Evolutionary conservation across 2,888 invertebrate species (phyloP).

Genomic region (Polietes domitor): DNA sequence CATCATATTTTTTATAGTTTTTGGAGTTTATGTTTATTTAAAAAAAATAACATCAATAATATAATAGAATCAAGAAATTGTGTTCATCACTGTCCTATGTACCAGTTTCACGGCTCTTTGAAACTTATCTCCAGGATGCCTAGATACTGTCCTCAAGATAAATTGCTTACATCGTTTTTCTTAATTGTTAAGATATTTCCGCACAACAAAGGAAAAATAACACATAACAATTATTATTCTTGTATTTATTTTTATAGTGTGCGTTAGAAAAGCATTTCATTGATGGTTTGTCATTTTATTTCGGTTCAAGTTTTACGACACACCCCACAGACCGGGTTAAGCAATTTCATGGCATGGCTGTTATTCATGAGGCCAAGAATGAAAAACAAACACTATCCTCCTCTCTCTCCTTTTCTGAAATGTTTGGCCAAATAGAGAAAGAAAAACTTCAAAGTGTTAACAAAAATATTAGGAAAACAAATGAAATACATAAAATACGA

Average conservation of each 20-base stretch:
- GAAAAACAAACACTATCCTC: not conserved
- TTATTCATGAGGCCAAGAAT: constrained; percentile 8
- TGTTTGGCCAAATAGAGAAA: not conserved
- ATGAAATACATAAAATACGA: constrained; percentile 28
- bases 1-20: too few species aligned
- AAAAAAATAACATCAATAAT: too few species aligned
- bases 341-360: constrained; percentile 16
- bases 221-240: not conserved
- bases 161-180: not conserved
- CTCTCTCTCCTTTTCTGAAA: too few species aligned
- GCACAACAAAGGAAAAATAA: not conserved
- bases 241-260: not conserved
- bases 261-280: not conserved
- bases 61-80: too few species aligned
- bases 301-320: not conserved
- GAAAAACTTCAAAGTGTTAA: constrained; percentile 13
- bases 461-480: constrained; percentile 27
- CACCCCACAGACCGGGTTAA: not conserved
- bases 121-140: too few species aligned
- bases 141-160: too few species aligned
- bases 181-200: not conserved
- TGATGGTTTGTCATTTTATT: not conserved
- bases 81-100: too few species aligned
- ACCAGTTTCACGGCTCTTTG: too few species aligned
- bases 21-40: too few species aligned